Conservation (phyloP, 2,113 vertebrate genomes). For the Mola mola region DNA sequence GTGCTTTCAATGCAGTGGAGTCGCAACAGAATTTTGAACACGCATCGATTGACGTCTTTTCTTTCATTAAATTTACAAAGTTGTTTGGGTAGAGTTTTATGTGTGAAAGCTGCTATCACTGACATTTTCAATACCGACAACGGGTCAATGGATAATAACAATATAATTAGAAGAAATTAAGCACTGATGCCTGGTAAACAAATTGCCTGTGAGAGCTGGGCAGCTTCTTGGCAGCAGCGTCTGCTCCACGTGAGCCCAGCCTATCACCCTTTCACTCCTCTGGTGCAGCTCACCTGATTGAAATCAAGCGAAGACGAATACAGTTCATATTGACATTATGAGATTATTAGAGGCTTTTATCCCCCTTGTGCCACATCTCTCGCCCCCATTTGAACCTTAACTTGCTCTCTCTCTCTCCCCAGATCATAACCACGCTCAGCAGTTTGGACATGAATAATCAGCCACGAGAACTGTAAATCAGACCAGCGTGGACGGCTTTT, state of each 20-base stretch:
- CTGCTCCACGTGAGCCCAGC: constrained; percentile 10
- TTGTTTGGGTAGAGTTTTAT: neutral
- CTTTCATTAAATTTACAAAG: neutral
- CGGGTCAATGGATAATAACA: no score
- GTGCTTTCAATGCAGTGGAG: no score
- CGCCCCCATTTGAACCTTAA: constrained; percentile 33
- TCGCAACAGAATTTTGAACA: no score
- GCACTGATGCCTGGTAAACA: constrained; percentile 8
- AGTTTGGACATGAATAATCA: constrained; percentile 65
- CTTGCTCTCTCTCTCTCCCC: constrained; percentile 11
- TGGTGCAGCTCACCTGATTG: constrained; percentile 13
- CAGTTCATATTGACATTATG: constrained; percentile 39
- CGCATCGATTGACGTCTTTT: no score
- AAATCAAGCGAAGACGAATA: constrained; percentile 44
- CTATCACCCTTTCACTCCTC: constrained; percentile 13
- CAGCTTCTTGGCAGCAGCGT: constrained; percentile 9
- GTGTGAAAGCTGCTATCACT: neutral
- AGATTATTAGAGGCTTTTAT: constrained; percentile 50
- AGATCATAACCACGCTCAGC: constrained; percentile 63
- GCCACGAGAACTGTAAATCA: constrained; percentile 62
- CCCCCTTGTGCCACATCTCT: constrained; percentile 37
- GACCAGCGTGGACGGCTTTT: constrained; percentile 46
- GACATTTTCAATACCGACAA: neutral
- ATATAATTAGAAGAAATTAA: no score
- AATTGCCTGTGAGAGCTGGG: constrained; percentile 13